phyloP scores from a whole-genome alignment of 2,888 invertebrate species.

The Drosophila rubida region DNA sequence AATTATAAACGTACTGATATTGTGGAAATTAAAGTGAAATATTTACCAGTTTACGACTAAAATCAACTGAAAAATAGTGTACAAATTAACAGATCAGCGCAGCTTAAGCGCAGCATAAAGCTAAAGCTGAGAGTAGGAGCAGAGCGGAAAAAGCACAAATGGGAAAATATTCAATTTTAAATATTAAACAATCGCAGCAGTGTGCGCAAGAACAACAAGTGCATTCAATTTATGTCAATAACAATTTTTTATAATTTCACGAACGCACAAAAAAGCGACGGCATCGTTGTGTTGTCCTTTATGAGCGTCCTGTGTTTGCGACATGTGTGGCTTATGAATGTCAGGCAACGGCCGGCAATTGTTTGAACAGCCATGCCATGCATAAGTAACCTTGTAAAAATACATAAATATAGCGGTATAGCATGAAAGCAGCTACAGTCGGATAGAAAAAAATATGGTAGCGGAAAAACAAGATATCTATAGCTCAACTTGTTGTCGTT shows the following conservation, averaged over 20 bases:
- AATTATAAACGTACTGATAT: not conserved
- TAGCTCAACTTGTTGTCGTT: not conserved
- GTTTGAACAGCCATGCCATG: conserved; percentile 6
- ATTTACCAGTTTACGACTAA: not conserved
- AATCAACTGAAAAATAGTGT: not conserved
- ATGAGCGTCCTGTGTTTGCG: conserved; percentile 6
- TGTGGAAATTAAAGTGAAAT: not conserved
- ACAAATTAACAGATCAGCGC: conserved; percentile 3
- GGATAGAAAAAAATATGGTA: not conserved
- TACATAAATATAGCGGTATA: not conserved
- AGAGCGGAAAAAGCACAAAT: not conserved
- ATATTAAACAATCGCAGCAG: not conserved
- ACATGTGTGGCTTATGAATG: conserved; percentile 47
- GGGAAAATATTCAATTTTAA: not conserved
- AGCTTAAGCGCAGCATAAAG: not conserved
- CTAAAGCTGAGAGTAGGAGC: not conserved
- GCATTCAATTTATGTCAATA: conserved; percentile 2
- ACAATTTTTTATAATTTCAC: conserved; percentile 3
- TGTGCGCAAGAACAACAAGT: not conserved
- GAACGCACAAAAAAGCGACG: not conserved
- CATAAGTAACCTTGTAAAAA: conserved; percentile 7
- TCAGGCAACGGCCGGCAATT: conserved; percentile 16
- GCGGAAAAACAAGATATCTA: not conserved
- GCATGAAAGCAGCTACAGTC: not conserved
- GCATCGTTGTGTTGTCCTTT: not conserved